Evolutionary conservation across 2,797 vertebrate genomes (phyloP), one percentile per base, ranked within the genome.

Genomic region (Pseudomugil gertrudae): DNA sequence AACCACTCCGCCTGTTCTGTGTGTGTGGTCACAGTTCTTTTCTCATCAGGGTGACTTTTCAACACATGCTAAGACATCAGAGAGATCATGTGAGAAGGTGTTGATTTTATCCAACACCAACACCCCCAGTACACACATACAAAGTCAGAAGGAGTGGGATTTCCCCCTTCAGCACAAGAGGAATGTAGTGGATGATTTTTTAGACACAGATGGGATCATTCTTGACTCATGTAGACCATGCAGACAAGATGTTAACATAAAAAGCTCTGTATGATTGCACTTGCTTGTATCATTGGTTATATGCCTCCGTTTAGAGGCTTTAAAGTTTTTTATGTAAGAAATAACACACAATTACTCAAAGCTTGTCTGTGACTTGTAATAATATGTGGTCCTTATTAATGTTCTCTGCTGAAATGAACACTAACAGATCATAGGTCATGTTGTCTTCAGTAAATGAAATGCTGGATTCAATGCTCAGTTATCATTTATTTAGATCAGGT

Each of bases 121-220:
- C 70, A 72, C 60, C 67, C 13, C 40, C 13, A 45, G 33, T 9
- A 64, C 57, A 80, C 80, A 66, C 56, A 79, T 78, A 66, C 56
- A 60, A 19, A 69, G 43, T 53, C 63, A 66, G 23, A 78, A 65
- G 80, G 81, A 83, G 19, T 63, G 75, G 77, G 81, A 76, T 78
- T 88, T 86, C 74, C 76, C 76, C 65, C 72, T 72, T 65, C 32
- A 66, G 57, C 63, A 53, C 47, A 32, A 47, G 52, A 83, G 78
- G 77, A 82, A 86, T 83, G 76, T 62, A 76, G 66, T 70, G 78
- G 83, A 85, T 79, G 78, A 84, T 87, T 87, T 88, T 86, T 45
- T 61, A 80, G 74, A 62, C 57, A 51, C 57, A 63, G 76, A 85
- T 79, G 74, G 40, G 26, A 88, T 84, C 79, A 76, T 24, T 11